Evolutionary conservation across 2,888 invertebrate genomes (phyloP).

Genomic region (Abrostola tripartita): DNA sequence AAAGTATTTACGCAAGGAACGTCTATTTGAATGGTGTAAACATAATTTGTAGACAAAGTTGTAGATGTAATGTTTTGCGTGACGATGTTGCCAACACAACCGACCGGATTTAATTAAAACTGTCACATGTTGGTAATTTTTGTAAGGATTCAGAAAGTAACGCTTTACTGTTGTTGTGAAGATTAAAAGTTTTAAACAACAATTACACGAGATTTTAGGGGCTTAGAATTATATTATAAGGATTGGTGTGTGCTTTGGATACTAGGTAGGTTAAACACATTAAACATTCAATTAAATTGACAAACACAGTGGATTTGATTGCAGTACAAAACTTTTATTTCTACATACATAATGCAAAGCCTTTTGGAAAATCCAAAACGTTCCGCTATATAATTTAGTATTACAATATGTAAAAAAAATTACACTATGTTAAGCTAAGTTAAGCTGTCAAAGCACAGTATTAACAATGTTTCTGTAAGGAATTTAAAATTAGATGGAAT

Average conservation of each 20-base stretch:
- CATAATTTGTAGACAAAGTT: conserved; percentile 85
- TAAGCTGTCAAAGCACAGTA: too few relatives aligned
- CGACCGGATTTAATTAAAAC: conserved; percentile 78
- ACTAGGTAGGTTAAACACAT: too few relatives aligned
- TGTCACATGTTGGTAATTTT: conserved; percentile 67
- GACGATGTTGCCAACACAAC: conserved; percentile 75
- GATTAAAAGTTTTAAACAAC: conserved; percentile 43
- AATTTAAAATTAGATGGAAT: too few relatives aligned
- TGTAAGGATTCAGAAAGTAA: conserved; percentile 41
- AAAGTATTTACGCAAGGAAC: conserved; percentile 81
- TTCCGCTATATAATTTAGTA: too few relatives aligned
- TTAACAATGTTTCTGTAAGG: background rate
- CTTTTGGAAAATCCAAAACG: too few relatives aligned
- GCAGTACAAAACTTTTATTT: too few relatives aligned
- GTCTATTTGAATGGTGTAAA: conserved; percentile 85
- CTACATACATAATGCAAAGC: too few relatives aligned
- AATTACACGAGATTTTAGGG: conserved; percentile 21
- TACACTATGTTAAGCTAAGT: too few relatives aligned
- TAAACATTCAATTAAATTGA: too few relatives aligned
- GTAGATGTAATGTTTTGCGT: conserved; percentile 77
- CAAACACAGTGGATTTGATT: too few relatives aligned
- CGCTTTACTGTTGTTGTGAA: conserved; percentile 15
- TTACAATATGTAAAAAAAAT: too few relatives aligned
- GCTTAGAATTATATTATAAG: conserved; percentile 6
- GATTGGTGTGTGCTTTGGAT: background rate